Conservation (phyloP, 2,888 invertebrate species). For the Drosophila putrida region DNA sequence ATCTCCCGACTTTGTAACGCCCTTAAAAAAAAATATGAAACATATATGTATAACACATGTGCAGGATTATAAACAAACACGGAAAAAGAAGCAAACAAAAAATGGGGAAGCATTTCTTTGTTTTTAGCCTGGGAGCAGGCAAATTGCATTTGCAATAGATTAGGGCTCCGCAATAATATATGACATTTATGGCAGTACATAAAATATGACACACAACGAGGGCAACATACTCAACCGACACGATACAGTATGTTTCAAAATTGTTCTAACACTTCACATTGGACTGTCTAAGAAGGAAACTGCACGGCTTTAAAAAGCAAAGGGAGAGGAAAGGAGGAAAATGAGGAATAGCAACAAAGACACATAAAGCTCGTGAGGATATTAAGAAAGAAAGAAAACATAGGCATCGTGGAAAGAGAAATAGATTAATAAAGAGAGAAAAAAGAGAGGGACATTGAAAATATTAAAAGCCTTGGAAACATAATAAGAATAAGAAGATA, state of each 20-base stretch:
- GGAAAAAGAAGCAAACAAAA: conserved; percentile 10
- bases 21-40: conserved; percentile 56
- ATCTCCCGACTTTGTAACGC: neutral
- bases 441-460: neutral
- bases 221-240: conserved; percentile 1
- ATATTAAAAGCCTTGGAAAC: neutral
- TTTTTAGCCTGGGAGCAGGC: conserved; percentile 45
- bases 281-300: neutral
- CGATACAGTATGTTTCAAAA: conserved; percentile 14
- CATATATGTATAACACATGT: conserved; percentile 71
- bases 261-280: neutral
- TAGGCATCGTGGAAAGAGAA: neutral
- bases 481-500: neutral
- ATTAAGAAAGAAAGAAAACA: neutral
- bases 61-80: conserved; percentile 58
- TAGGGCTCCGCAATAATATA: conserved; percentile 63
- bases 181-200: conserved; percentile 72
- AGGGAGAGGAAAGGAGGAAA: neutral
- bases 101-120: conserved; percentile 53
- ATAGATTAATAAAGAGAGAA: neutral
- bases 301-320: neutral
- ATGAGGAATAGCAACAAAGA: neutral
- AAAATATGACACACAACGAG: conserved; percentile 49
- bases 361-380: neutral
- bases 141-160: conserved; percentile 76